Base-by-base conservation (phyloP, 2,113 vertebrate genomes). In the Pangasianodon hypophthalmus region DNA sequence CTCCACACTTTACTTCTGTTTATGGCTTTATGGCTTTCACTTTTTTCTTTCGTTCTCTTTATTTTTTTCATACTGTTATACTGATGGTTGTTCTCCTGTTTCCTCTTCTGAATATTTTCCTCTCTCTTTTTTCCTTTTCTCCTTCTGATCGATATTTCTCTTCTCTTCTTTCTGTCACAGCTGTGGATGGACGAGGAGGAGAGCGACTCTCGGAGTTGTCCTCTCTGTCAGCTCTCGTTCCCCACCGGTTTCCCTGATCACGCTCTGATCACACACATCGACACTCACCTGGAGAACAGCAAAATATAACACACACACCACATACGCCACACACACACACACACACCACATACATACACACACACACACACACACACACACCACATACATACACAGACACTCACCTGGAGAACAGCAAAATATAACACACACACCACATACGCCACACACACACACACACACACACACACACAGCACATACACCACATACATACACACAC, bases 261-360 rank as follows among this genome's bases (percentile, higher is more conserved):
- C 56, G 97, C 97, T 58, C 97, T 98, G 92, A 97, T 98, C 94
- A 98, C 97, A 94, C 98, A 98, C 95, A 98, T 98, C 90, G 98
- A 98, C 94, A 97, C 98, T 6, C 97, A 98, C 93, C 94, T 98
- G 95, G 98, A 98, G 94, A 98, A 98, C 96, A 98, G 98, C 97
- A 98, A 98, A 95, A 98, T 98, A 94, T 98, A 96, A 95, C 56
- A 41, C 52, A n/a, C n/a, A n/a, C n/a, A n/a, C n/a, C n/a, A n/a
- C n/a, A n/a, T n/a, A n/a, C n/a, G n/a, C n/a, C n/a, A n/a, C n/a
- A n/a, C n/a, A n/a, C n/a, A n/a, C n/a, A n/a, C n/a, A n/a, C n/a
- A n/a, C n/a, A 37, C 37, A 37, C 37, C 37, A 37, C 37, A 37
- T n/a, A 48, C 73, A 24, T 46, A 29, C 26, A 80, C 46, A 52